Conservation (phyloP, 2,797 vertebrate genomes). For the Euphonia xanthogaster region DNA sequence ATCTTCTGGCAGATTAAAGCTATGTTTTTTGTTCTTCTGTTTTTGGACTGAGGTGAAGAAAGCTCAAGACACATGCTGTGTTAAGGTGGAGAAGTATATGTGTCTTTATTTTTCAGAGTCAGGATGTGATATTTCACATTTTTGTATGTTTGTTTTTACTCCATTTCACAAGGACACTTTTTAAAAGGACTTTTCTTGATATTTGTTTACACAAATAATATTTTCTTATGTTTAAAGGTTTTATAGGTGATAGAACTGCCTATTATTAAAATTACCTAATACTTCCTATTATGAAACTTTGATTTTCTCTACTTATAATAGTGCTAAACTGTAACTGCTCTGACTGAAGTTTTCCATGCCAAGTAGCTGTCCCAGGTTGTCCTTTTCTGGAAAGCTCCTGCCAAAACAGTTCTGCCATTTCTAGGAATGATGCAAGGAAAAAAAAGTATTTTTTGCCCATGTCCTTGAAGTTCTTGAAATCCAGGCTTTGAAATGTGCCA, state of each 20-base stretch:
- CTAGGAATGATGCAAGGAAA: conserved; percentile 47
- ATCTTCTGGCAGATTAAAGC: background rate
- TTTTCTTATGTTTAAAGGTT: conserved; percentile 44
- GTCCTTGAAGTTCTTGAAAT: background rate
- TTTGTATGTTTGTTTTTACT: conserved; percentile 30
- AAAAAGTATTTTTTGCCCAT: background rate
- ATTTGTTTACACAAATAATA: conserved; percentile 42
- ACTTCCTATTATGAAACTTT: conserved; percentile 63
- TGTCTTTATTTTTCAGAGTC: conserved; percentile 29
- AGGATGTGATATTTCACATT: conserved; percentile 39
- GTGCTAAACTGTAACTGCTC: conserved; percentile 53
- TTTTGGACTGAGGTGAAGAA: conserved; percentile 34
- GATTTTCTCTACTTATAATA: background rate
- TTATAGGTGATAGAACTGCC: conserved; percentile 44
- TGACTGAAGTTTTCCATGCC: conserved; percentile 41
- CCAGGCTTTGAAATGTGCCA: background rate
- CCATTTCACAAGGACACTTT: background rate
- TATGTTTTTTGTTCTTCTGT: conserved; percentile 29
- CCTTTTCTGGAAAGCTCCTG: conserved; percentile 36
- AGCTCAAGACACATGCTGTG: conserved; percentile 25
- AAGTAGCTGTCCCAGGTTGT: conserved; percentile 40
- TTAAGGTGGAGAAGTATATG: conserved; percentile 27
- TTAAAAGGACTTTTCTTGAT: conserved; percentile 17
- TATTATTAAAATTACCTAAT: conserved; percentile 65
- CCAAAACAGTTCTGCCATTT: conserved; percentile 29